phyloP scores from a whole-genome alignment of 2,797 vertebrate species.

The Sebastes melanostomus region DNA sequence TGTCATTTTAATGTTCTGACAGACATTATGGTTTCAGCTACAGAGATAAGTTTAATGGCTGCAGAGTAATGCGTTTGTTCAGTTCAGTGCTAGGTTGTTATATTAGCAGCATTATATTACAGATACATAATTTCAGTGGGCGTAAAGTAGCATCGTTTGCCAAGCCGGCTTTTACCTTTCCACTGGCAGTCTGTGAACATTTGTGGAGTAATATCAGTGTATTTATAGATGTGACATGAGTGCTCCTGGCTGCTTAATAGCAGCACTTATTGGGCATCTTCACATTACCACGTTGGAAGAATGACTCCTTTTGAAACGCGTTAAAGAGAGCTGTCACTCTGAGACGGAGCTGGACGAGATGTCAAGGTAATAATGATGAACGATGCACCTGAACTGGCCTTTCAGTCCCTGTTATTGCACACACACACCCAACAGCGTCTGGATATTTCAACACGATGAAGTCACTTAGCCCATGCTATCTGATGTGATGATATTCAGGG shows the following conservation, averaged over 20 bases:
- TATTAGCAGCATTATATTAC: slow-evolving; percentile 15
- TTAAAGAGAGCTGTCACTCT: slow-evolving; percentile 58
- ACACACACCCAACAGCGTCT: slow-evolving; percentile 22
- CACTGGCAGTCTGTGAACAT: slow-evolving; percentile 27
- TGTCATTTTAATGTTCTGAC: slow-evolving; percentile 14
- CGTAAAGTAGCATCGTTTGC: slow-evolving; percentile 34
- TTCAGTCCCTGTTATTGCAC: slow-evolving; percentile 41
- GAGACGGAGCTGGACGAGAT: slow-evolving; percentile 30
- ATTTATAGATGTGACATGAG: slow-evolving; percentile 58
- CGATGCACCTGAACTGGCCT: slow-evolving; percentile 38
- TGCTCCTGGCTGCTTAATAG: slow-evolving; percentile 53
- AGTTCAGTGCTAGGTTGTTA: not conserved
- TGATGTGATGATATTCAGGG: slow-evolving; percentile 57
- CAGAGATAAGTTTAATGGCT: slow-evolving; percentile 12
- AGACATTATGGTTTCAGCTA: not conserved
- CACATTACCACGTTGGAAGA: slow-evolving; percentile 58
- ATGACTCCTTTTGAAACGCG: slow-evolving; percentile 56
- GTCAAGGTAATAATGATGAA: slow-evolving; percentile 62
- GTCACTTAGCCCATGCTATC: slow-evolving; percentile 47
- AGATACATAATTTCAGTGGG: slow-evolving; percentile 34
- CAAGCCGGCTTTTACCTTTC: slow-evolving; percentile 7
- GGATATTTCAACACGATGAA: slow-evolving; percentile 39
- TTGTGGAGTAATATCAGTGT: slow-evolving; percentile 39
- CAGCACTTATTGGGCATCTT: slow-evolving; percentile 49
- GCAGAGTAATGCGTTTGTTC: not conserved